phyloP scores from a whole-genome alignment of 2,888 invertebrate genomes.

The Helicoverpa assulta region DNA sequence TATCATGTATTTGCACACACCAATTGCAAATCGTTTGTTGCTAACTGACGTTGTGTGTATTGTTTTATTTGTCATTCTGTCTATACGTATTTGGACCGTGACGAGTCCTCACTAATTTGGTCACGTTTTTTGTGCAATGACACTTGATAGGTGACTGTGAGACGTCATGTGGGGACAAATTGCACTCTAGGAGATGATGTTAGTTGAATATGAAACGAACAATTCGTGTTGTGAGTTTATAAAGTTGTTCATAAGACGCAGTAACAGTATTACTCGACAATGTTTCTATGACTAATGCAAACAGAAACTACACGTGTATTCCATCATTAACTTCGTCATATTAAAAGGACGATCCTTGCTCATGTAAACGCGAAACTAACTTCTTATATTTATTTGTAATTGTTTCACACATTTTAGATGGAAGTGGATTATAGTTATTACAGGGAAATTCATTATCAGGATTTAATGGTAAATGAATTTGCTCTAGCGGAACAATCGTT shows the following conservation, averaged over 20 bases:
- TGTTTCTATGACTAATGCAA: constrained; percentile 34
- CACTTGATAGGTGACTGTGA: constrained; percentile 16
- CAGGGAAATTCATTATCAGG: no score
- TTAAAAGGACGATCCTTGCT: constrained; percentile 17
- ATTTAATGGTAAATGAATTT: no score
- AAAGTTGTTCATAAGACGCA: constrained; percentile 3
- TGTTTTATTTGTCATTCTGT: constrained; percentile 25
- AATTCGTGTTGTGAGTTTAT: not conserved
- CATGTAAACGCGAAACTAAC: not conserved
- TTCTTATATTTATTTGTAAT: not conserved
- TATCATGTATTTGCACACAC: constrained; percentile 49
- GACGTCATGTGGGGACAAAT: not conserved
- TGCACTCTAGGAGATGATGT: not conserved
- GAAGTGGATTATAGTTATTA: no score
- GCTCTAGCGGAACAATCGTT: not conserved
- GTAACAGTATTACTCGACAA: constrained; percentile 11
- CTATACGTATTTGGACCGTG: constrained; percentile 22
- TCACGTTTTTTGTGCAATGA: constrained; percentile 22
- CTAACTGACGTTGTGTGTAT: constrained; percentile 30
- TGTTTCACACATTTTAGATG: not conserved
- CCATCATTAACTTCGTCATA: constrained; percentile 8
- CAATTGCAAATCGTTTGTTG: constrained; percentile 58
- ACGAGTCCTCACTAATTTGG: constrained; percentile 8
- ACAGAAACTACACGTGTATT: constrained; percentile 34
- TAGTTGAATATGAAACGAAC: not conserved